phyloP scores from a whole-genome alignment of 2,113 vertebrate species.

The Thamnophis sirtalis region DNA sequence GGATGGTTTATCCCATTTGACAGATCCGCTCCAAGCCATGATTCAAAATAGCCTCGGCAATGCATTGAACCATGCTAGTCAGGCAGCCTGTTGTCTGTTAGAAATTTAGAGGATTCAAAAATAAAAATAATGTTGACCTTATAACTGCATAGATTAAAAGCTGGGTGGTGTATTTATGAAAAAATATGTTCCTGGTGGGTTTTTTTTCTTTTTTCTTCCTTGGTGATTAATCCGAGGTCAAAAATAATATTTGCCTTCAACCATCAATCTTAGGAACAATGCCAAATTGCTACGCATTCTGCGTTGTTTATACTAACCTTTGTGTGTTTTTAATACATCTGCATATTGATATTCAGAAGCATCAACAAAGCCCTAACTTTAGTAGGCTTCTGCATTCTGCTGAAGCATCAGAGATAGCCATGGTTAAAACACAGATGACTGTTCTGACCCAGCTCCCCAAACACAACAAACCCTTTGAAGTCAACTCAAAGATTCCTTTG shows the following conservation, averaged over 20 bases:
- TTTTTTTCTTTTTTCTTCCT: too few species aligned
- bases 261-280: not conserved
- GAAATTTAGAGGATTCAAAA: not conserved
- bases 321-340: not conserved
- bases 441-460: too few species aligned
- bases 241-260: not conserved
- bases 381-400: not conserved
- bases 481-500: too few species aligned
- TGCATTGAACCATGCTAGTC: not conserved
- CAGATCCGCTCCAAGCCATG: slow-evolving; percentile 4
- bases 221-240: not conserved
- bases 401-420: too few species aligned
- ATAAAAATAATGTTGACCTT: not conserved
- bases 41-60: not conserved
- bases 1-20: not conserved
- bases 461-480: too few species aligned
- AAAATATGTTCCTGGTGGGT: not conserved
- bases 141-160: not conserved
- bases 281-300: not conserved
- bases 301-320: not conserved
- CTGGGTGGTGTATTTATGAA: not conserved
- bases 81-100: not conserved
- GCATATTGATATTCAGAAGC: not conserved
- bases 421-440: not conserved
- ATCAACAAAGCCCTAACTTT: not conserved